Evolutionary conservation across 2,797 vertebrate genomes (phyloP).

Genomic region (Zenarchopterus dispar): DNA sequence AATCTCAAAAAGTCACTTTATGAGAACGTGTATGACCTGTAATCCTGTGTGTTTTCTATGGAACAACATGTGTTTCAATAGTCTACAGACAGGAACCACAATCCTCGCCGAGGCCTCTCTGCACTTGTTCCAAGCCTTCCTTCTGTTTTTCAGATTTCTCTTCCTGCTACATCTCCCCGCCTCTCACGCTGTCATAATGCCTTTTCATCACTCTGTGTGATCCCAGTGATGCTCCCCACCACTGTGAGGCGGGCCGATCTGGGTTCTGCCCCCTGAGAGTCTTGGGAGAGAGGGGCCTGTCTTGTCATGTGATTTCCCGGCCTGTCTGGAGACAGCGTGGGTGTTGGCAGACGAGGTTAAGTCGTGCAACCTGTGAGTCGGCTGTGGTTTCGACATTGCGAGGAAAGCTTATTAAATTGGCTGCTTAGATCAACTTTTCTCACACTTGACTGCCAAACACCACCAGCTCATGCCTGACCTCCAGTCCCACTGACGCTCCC

Average conservation of each 20-base stretch:
- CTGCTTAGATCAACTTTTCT: constrained; percentile 40
- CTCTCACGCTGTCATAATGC: constrained; percentile 35
- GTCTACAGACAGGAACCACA: constrained; percentile 23
- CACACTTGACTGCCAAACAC: constrained; percentile 46
- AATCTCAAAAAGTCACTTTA: too few relatives aligned
- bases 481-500: constrained; percentile 21
- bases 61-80: too few relatives aligned
- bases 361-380: constrained; percentile 42
- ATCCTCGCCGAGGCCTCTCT: constrained; percentile 13
- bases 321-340: constrained; percentile 51
- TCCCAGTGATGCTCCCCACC: constrained; percentile 43
- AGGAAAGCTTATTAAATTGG: constrained; percentile 49
- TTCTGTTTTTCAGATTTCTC: constrained; percentile 26
- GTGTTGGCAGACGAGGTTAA: constrained; percentile 44
- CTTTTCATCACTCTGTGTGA: constrained; percentile 58
- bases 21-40: too few relatives aligned
- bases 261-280: constrained; percentile 62
- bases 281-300: constrained; percentile 26
- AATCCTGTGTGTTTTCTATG: too few relatives aligned
- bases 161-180: constrained; percentile 15
- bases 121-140: constrained; percentile 32
- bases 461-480: constrained; percentile 49
- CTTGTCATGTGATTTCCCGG: constrained; percentile 59
- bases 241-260: constrained; percentile 48
- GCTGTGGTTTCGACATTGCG: constrained; percentile 47